Evolutionary conservation across 2,888 invertebrate genomes (phyloP).

Genomic region (Andricus curvator): DNA sequence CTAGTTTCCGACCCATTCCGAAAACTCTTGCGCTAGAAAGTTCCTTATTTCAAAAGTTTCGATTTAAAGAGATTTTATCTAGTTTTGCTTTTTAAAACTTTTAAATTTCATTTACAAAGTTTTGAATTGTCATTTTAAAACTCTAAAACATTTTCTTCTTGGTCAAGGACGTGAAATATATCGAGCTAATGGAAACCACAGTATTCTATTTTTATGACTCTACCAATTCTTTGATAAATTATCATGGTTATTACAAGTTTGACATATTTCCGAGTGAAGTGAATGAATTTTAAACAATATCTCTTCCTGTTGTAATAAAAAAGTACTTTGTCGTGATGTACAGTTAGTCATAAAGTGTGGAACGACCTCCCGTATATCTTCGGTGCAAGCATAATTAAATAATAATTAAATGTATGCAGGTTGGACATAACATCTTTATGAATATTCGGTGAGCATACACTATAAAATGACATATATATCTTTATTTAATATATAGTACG

Average conservation of each 20-base stretch:
- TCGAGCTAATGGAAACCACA: too few relatives aligned
- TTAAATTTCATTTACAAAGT: conserved; percentile 7
- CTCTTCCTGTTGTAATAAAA: conserved; percentile 12
- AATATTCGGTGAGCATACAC: conserved; percentile 1
- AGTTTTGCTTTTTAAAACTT: conserved; percentile 1
- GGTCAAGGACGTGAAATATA: conserved; percentile 9
- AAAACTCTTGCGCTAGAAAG: background rate
- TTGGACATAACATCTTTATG: conserved; percentile 2
- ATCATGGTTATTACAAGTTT: too few relatives aligned
- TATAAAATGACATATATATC: conserved; percentile 3
- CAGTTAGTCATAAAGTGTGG: too few relatives aligned
- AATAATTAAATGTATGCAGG: too few relatives aligned
- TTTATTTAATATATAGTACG: background rate
- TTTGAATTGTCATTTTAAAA: background rate
- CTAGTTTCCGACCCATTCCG: conserved; percentile 7
- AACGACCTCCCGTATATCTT: too few relatives aligned
- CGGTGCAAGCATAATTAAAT: too few relatives aligned
- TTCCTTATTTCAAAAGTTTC: conserved; percentile 5
- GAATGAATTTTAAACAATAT: background rate
- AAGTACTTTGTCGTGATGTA: background rate
- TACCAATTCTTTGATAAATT: too few relatives aligned
- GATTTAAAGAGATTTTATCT: background rate
- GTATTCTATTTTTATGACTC: too few relatives aligned
- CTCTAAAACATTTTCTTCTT: background rate
- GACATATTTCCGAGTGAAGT: too few relatives aligned